Evolutionary conservation across 2,888 invertebrate genomes (phyloP).

Genomic region (Trimorus sp.): DNA sequence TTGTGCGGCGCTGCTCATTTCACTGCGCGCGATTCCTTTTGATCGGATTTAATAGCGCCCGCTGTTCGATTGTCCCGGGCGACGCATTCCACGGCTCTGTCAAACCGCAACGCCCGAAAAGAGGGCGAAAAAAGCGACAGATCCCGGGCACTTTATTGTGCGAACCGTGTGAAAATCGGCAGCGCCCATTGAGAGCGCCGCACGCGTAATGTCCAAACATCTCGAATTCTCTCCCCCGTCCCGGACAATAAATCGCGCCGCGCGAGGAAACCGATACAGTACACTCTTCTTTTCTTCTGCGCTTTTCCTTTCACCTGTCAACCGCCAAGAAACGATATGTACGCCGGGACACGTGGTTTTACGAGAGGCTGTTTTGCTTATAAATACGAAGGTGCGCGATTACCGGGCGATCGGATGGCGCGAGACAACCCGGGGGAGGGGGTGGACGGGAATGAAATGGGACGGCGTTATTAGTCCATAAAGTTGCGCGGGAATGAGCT

Average conservation of each 20-base stretch:
- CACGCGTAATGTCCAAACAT: conserved; percentile 65
- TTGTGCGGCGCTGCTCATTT: conserved; percentile 16
- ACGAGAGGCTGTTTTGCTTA: conserved; percentile 40
- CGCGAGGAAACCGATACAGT: conserved; percentile 38
- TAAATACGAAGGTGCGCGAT: conserved; percentile 35
- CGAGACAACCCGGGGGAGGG: neutral
- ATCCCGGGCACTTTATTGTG: conserved; percentile 46
- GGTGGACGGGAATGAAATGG: neutral
- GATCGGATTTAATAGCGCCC: conserved; percentile 11
- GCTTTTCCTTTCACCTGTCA: conserved; percentile 57
- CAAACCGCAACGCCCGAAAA: conserved; percentile 39
- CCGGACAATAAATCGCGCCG: conserved; percentile 57
- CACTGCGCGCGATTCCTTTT: conserved; percentile 15
- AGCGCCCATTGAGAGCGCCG: conserved; percentile 25
- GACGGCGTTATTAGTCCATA: no score
- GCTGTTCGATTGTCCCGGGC: conserved; percentile 26
- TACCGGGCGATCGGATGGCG: conserved; percentile 13
- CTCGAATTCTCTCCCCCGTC: conserved; percentile 47
- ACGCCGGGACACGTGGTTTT: conserved; percentile 40
- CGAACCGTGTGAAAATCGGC: conserved; percentile 59
- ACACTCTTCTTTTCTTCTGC: conserved; percentile 41
- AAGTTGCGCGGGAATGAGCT: no score
- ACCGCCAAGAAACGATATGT: conserved; percentile 30
- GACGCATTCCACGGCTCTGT: conserved; percentile 47
- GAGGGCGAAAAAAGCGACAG: conserved; percentile 20